Percentiles rank a stretch among this genome's conserved stretches.
Conservation (phyloP, 2,888 invertebrate species). For the Pachydiplax longipennis region DNA sequence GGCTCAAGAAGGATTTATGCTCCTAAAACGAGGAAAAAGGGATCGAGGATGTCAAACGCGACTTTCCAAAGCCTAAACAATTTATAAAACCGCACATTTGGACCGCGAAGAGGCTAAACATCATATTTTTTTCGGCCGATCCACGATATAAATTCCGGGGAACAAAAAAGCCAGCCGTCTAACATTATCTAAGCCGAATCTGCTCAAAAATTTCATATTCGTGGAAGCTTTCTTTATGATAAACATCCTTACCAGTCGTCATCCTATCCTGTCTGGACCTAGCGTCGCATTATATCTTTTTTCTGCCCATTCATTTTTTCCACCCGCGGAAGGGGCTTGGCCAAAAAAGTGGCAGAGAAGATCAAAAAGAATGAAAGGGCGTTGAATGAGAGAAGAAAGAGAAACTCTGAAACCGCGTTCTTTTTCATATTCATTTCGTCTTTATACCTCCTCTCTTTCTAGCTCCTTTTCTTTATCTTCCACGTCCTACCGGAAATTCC, state of each 20-base stretch:
- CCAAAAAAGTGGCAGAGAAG: not conserved
- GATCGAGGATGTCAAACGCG: too few relatives aligned
- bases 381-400: not conserved
- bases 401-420: not conserved
- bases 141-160: not conserved
- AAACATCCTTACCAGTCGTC: not conserved
- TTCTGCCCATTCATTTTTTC: not conserved
- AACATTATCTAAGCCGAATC: not conserved
- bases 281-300: not conserved
- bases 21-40: too few relatives aligned
- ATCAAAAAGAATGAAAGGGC: not conserved
- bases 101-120: not conserved
- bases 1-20: too few relatives aligned
- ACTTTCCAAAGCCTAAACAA: not conserved
- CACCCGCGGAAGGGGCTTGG: not conserved
- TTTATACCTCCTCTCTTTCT: too few relatives aligned
- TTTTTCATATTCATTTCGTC: too few relatives aligned
- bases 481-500: not conserved
- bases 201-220: not conserved
- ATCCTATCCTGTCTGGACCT: not conserved
- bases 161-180: not conserved
- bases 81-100: not conserved
- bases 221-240: not conserved
- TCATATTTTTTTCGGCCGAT: not conserved
- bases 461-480: not conserved